Evolutionary conservation across 92 coral and sea anemone genomes (phyloP).

Genomic region (Muricea muricata): DNA sequence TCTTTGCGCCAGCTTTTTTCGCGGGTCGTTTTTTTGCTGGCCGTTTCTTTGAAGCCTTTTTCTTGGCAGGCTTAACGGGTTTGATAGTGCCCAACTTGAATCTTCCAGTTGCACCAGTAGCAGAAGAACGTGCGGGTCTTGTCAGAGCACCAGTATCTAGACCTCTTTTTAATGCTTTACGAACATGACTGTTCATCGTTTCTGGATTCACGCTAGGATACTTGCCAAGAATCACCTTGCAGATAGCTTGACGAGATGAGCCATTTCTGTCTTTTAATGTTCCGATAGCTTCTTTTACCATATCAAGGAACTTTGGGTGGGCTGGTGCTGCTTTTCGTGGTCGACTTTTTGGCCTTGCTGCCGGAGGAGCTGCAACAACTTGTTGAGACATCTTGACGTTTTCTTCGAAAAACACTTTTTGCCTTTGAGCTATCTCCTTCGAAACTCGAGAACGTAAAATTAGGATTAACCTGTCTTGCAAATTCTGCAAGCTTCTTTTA

Average conservation of each 20-base stretch:
- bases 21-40: not conserved
- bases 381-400: not conserved
- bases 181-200: slow-evolving; percentile 3
- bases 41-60: not conserved
- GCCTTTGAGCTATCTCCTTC: not conserved
- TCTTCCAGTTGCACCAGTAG: slow-evolving; percentile 1
- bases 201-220: not conserved
- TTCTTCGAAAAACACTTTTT: not conserved
- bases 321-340: not conserved
- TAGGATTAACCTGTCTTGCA: not conserved
- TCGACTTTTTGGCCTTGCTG: not conserved
- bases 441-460: not conserved
- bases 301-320: not conserved
- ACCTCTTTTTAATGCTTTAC: not conserved
- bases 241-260: not conserved
- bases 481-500: not conserved
- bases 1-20: not conserved
- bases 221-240: not conserved
- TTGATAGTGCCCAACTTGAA: not conserved
- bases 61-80: not conserved
- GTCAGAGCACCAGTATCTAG: not conserved
- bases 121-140: not conserved
- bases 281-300: not conserved
- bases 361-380: not conserved
- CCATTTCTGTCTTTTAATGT: not conserved